Evolutionary conservation across 2,888 invertebrate species (phyloP).

Genomic region (Drosophila falleni): DNA sequence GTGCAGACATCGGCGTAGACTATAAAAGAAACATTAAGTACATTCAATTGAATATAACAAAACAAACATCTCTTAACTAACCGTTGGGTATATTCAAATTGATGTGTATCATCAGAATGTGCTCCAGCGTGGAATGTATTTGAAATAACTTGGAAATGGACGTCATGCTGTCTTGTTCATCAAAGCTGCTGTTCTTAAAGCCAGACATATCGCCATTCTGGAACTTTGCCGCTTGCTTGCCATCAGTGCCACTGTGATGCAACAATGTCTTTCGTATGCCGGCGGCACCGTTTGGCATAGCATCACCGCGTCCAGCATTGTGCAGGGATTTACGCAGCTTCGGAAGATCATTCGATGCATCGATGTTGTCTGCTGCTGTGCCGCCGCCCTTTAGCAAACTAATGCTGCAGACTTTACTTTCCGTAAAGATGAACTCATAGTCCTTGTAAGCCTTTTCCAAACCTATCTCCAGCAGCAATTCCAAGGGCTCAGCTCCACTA

Average conservation of each 20-base stretch:
- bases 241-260: conserved; percentile 66
- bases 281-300: conserved; percentile 22
- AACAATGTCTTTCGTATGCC: conserved; percentile 80
- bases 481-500: conserved; percentile 84
- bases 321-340: conserved; percentile 84
- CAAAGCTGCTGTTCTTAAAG: conserved; percentile 84
- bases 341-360: conserved; percentile 53
- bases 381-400: conserved; percentile 65
- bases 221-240: conserved; percentile 49
- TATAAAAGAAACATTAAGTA: conserved; percentile 24
- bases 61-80: conserved; percentile 31
- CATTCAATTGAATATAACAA: background rate
- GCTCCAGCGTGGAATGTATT: conserved; percentile 84
- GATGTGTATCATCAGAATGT: conserved; percentile 83
- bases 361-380: conserved; percentile 14
- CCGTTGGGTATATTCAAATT: conserved; percentile 83
- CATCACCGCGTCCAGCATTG: conserved; percentile 76
- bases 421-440: conserved; percentile 84
- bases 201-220: conserved; percentile 69
- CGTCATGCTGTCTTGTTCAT: conserved; percentile 70
- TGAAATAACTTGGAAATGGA: conserved; percentile 82
- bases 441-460: conserved; percentile 85
- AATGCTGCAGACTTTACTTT: conserved; percentile 83
- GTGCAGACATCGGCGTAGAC: conserved; percentile 81
- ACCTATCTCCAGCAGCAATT: conserved; percentile 85